phyloP scores from a whole-genome alignment of 2,797 vertebrate species.

The Poecilia gillii region DNA sequence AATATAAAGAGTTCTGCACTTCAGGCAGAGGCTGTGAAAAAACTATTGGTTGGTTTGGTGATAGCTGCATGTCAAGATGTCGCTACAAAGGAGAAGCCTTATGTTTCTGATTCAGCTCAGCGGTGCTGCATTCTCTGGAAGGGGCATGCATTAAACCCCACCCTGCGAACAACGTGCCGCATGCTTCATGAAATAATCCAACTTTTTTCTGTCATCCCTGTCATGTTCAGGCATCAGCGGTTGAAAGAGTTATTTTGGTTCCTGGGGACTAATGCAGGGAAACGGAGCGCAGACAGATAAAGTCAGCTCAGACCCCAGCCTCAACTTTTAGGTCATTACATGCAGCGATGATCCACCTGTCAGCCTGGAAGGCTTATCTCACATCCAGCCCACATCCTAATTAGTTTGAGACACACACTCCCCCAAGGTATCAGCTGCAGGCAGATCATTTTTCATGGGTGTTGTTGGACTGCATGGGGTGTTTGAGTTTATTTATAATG shows the following conservation, averaged over 20 bases:
- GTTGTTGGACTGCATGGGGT: constrained; percentile 11
- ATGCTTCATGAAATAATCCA: constrained; percentile 42
- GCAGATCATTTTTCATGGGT: constrained; percentile 14
- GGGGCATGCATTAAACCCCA: constrained; percentile 10
- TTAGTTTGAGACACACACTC: constrained; percentile 46
- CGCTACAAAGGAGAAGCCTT: constrained; percentile 17
- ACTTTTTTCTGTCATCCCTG: constrained; percentile 19
- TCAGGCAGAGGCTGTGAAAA: constrained; percentile 11
- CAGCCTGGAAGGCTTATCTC: constrained; percentile 46
- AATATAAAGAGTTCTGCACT: not conserved
- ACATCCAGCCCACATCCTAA: constrained; percentile 42
- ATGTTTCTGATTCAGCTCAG: constrained; percentile 36
- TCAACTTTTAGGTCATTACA: constrained; percentile 31
- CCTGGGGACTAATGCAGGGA: constrained; percentile 16
- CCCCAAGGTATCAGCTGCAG: constrained; percentile 21
- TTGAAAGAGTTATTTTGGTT: constrained; percentile 30
- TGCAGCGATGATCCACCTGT: constrained; percentile 37
- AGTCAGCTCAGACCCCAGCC: not conserved
- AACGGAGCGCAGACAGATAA: constrained; percentile 2
- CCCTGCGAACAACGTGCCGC: constrained; percentile 40
- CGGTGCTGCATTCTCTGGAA: constrained; percentile 24
- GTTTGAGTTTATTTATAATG: not conserved
- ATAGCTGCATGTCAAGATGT: constrained; percentile 36
- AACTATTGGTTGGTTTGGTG: constrained; percentile 38
- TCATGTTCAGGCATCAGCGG: constrained; percentile 27